Conservation (phyloP, 2,797 vertebrate genomes). For the Arrhamphus sclerolepis region DNA sequence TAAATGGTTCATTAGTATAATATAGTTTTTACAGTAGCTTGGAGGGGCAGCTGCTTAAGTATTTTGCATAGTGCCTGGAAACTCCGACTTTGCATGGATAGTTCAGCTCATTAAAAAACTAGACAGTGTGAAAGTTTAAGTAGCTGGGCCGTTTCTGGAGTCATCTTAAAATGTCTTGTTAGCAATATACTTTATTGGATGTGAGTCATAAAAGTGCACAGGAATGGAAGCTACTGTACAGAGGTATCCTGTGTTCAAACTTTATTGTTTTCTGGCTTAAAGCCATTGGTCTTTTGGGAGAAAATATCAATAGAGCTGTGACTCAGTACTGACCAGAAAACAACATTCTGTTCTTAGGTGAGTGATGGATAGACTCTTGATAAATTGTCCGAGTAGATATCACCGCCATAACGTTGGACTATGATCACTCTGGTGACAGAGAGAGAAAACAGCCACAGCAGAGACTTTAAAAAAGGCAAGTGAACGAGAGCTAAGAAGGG, state of each 20-base stretch:
- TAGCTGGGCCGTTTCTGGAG: slow-evolving; percentile 42
- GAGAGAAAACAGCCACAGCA: too few species aligned
- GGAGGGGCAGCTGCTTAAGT: slow-evolving; percentile 18
- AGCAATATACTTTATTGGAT: slow-evolving; percentile 46
- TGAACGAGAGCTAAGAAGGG: too few species aligned
- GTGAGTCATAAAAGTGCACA: slow-evolving; percentile 42
- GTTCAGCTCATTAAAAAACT: slow-evolving; percentile 59
- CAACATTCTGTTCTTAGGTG: slow-evolving; percentile 21
- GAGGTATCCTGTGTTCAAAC: slow-evolving; percentile 37
- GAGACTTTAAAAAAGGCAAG: too few species aligned
- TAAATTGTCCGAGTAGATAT: slow-evolving; percentile 30
- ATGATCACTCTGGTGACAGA: background rate
- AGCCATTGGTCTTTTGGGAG: slow-evolving; percentile 31
- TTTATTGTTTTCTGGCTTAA: slow-evolving; percentile 41
- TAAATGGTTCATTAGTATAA: slow-evolving; percentile 39
- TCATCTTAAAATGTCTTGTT: slow-evolving; percentile 49
- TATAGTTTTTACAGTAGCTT: slow-evolving; percentile 32
- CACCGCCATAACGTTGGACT: background rate
- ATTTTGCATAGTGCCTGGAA: slow-evolving; percentile 41
- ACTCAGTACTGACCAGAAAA: slow-evolving; percentile 27
- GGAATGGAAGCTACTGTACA: slow-evolving; percentile 28
- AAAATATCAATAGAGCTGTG: slow-evolving; percentile 30
- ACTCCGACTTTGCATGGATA: slow-evolving; percentile 22
- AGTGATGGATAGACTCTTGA: slow-evolving; percentile 29
- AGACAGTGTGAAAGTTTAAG: slow-evolving; percentile 58